Evolutionary conservation across 2,113 vertebrate genomes (phyloP), one percentile per base, ranked within the genome.

Genomic region (Gopherus flavomarginatus): DNA sequence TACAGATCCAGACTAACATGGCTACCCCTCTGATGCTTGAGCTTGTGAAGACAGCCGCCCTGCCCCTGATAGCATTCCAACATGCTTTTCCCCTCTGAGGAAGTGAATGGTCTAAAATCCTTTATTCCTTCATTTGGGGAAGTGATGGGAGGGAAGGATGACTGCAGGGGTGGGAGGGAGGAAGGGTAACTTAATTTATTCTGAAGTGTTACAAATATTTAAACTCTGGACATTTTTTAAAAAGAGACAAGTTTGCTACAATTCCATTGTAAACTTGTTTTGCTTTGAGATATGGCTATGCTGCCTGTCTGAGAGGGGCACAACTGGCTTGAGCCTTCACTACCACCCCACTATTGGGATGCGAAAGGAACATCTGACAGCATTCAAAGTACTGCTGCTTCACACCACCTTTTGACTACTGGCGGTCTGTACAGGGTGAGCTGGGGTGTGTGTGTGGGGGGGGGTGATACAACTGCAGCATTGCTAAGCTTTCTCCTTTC

Each of bases 351-450:
- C 7, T 7, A 8, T 57, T 86, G 81, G 88, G 29, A 81, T 75
- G 95, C 79, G 90, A 96, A 94, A 97, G 94, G 89, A 90, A 93
- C 94, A 92, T 95, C 96, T 97, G 91, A 95, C 95, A 95, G 97
- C 96, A 92, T 96, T 91, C 81, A 69, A 47, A 47, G 24, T 69
- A n/a, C 17, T 69, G 59, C 35, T 84, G 83, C 85, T 93, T 65
- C 88, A 50, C 90, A 44, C 13, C 93, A 47, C 90, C 81, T 93
- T 93, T 80, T 88, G 81, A 91, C 87, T 94, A 85, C 90, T 87
- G 93, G 89, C 94, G 91, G 94, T 93, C 79, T 77, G 79, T 89
- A 94, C 92, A 54, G 94, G 93, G 85, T 89, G 93, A 90, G 84
- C 85, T 90, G 4, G 21, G 72, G 47, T 49, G 10, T 49, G 47